A percentile compares a stretch with the other conserved stretches of the same genome.
phyloP scores from a whole-genome alignment of 1,140 invertebrate species.

The Nebria ingens region DNA sequence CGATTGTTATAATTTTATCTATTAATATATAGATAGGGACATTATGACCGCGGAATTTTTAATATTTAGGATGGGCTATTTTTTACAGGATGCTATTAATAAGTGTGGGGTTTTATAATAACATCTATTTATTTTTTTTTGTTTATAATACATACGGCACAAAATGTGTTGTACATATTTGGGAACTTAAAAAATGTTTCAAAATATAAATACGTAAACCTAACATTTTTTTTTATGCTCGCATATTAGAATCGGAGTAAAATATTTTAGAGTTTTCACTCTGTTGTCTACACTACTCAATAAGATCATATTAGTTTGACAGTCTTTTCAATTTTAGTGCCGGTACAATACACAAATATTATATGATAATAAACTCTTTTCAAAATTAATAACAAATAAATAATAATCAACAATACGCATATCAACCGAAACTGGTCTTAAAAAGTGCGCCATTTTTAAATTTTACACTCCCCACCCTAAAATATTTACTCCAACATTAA shows the following conservation, averaged over 20 bases:
- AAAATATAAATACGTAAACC: neutral
- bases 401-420: too few relatives aligned
- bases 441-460: neutral
- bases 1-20: too few relatives aligned
- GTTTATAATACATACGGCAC: neutral
- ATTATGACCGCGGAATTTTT: too few relatives aligned
- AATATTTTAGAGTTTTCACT: neutral
- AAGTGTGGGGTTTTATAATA: neutral
- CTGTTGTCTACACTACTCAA: too few relatives aligned
- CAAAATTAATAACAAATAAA: too few relatives aligned
- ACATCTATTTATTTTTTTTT: constrained; percentile 8
- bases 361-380: too few relatives aligned
- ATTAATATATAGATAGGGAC: too few relatives aligned
- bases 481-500: constrained; percentile 5
- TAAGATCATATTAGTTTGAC: too few relatives aligned
- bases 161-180: neutral
- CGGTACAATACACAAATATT: too few relatives aligned
- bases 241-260: neutral
- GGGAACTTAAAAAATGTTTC: neutral
- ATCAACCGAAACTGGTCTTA: neutral
- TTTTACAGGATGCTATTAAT: neutral
- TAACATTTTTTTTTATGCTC: neutral
- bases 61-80: too few relatives aligned
- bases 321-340: neutral
- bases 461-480: neutral